Evolutionary conservation across 2,797 vertebrate genomes (phyloP).

Genomic region (Cygnus olor): DNA sequence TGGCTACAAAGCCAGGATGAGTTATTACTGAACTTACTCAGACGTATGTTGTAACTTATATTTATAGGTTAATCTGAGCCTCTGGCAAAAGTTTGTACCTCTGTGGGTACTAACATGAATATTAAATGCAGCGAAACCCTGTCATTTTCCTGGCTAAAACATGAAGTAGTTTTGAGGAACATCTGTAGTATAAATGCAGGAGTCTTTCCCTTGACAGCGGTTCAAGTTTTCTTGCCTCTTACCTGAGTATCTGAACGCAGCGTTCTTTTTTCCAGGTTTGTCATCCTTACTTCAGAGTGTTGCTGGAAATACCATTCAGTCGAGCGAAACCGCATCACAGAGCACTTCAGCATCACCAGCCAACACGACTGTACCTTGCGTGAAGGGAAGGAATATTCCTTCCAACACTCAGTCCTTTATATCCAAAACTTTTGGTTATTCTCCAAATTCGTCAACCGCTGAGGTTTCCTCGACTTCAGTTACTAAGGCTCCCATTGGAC

Average conservation of each 20-base stretch:
- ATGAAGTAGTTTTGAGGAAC: not conserved
- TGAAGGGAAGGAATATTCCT: constrained; percentile 73
- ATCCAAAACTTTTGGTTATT: constrained; percentile 78
- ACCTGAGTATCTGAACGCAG: not conserved
- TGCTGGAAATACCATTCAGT: constrained; percentile 78
- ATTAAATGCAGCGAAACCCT: not conserved
- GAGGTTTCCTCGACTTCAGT: constrained; percentile 82
- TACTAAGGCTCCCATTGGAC: constrained; percentile 69
- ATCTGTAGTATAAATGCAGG: not conserved
- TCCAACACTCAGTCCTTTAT: constrained; percentile 71
- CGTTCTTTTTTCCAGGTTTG: constrained; percentile 82
- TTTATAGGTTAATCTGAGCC: not conserved
- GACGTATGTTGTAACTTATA: fast-evolving
- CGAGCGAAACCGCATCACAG: constrained; percentile 68
- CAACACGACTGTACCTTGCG: constrained; percentile 44
- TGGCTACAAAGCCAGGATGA: not conserved
- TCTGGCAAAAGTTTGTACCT: not conserved
- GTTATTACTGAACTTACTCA: not conserved
- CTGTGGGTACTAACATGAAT: fast-evolving
- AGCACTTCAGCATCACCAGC: constrained; percentile 73
- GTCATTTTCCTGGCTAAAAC: not conserved
- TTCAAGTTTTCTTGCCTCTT: not conserved
- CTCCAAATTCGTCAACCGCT: constrained; percentile 80
- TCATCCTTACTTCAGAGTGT: constrained; percentile 94
- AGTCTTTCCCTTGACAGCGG: not conserved